Conservation (phyloP, 1,140 invertebrate species). For the Drosophila tsacasi region DNA sequence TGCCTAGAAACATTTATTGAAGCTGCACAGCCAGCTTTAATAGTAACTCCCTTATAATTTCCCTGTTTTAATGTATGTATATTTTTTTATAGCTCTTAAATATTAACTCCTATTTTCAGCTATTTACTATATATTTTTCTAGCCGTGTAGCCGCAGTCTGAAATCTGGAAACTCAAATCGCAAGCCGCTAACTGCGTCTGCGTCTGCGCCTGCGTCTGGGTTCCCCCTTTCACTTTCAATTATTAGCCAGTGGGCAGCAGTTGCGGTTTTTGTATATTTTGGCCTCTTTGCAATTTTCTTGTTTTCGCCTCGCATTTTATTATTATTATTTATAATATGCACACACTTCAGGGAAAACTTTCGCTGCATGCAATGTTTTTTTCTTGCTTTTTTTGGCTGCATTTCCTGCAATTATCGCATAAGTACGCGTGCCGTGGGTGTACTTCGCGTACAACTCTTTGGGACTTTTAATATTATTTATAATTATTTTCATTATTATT, state of each 20-base stretch:
- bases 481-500: conserved; percentile 4
- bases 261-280: conserved; percentile 26
- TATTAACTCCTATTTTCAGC: not conserved
- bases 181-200: conserved; percentile 20
- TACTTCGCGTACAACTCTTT: conserved; percentile 1
- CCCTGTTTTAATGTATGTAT: not conserved
- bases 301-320: conserved; percentile 48
- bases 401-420: conserved; percentile 72
- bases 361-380: conserved; percentile 57
- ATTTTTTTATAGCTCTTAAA: not conserved
- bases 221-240: conserved; percentile 70
- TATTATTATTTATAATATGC: conserved; percentile 68
- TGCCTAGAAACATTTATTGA: not conserved
- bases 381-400: conserved; percentile 1
- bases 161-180: conserved; percentile 6
- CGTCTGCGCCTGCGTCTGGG: conserved; percentile 32
- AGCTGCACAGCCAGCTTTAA: not conserved
- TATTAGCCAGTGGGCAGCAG: conserved; percentile 70
- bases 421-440: conserved; percentile 32
- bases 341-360: conserved; percentile 68
- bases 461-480: no score
- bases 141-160: not conserved
- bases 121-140: conserved; percentile 10
- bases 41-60: not conserved
- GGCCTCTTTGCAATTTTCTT: conserved; percentile 53